Percentiles rank a stretch among this genome's conserved stretches.
phyloP scores from a whole-genome alignment of 2,888 invertebrate species.

The Galerucella pusilla region DNA sequence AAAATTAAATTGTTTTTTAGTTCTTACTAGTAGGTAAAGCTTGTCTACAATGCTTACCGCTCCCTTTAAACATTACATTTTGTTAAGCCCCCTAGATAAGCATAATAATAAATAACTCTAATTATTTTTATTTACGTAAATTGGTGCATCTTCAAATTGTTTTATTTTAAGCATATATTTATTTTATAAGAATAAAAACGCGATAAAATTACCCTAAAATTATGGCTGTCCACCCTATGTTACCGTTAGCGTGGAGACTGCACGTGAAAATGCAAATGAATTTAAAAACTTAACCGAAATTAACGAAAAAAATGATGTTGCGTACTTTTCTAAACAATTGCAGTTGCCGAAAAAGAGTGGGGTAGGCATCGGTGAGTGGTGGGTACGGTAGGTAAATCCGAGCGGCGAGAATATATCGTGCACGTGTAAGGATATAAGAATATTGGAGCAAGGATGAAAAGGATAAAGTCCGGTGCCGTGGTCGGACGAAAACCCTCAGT shows the following conservation, averaged over 20 bases:
- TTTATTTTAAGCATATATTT: too few relatives aligned
- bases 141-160: too few relatives aligned
- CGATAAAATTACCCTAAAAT: background rate
- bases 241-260: background rate
- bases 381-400: conserved; percentile 18
- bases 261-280: conserved; percentile 29
- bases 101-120: too few relatives aligned
- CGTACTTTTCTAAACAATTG: conserved; percentile 31
- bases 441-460: conserved; percentile 25
- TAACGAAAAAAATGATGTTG: conserved; percentile 29
- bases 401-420: conserved; percentile 6
- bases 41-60: too few relatives aligned
- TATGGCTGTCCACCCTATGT: background rate
- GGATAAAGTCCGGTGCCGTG: conserved; percentile 34
- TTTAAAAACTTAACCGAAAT: conserved; percentile 31
- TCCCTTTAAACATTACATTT: too few relatives aligned
- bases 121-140: too few relatives aligned
- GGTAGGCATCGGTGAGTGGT: background rate
- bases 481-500: conserved; percentile 29
- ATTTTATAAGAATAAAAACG: background rate
- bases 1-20: too few relatives aligned
- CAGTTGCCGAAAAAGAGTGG: conserved; percentile 19
- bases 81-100: too few relatives aligned
- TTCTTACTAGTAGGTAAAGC: too few relatives aligned
- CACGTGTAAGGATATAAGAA: conserved; percentile 27